Percentiles rank a stretch among this genome's conserved stretches.
These are phyloP conservation scores for Lydus trimaculatus DNA, from an alignment of 2,888 invertebrate species.

Conservation along the genomic window DNA sequence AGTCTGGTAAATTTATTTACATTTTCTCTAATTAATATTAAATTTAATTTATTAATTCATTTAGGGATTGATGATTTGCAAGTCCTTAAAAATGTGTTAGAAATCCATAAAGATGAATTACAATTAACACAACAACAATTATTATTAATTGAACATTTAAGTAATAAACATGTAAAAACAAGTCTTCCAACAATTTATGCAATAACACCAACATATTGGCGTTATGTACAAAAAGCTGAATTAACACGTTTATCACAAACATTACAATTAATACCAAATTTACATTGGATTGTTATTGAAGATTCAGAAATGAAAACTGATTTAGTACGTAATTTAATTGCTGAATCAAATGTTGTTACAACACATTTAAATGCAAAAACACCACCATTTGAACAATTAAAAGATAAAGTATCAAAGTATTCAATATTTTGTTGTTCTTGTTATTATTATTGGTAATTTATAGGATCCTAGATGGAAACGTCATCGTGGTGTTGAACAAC, in stretches of 20 bases:
- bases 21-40: too few species aligned
- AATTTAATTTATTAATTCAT: neutral
- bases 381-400: constrained; percentile 73
- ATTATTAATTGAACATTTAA: constrained; percentile 50
- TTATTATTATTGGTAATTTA: too few species aligned
- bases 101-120: constrained; percentile 53
- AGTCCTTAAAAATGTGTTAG: constrained; percentile 48
- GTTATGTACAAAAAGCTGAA: constrained; percentile 93
- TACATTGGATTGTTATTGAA: constrained; percentile 95
- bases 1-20: constrained; percentile 36
- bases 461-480: constrained; percentile 75
- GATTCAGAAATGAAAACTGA: constrained; percentile 76
- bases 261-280: constrained; percentile 82
- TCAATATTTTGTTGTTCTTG: too few species aligned
- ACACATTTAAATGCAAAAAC: constrained; percentile 75
- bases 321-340: constrained; percentile 77
- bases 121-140: constrained; percentile 54
- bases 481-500: constrained; percentile 89
- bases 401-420: constrained; percentile 66
- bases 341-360: constrained; percentile 64
- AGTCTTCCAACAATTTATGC: constrained; percentile 79
- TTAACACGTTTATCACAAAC: constrained; percentile 90
- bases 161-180: constrained; percentile 35
- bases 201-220: constrained; percentile 89
- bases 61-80: constrained; percentile 52